phyloP scores from a whole-genome alignment of 1,140 invertebrate species.

The Mercenaria mercenaria region DNA sequence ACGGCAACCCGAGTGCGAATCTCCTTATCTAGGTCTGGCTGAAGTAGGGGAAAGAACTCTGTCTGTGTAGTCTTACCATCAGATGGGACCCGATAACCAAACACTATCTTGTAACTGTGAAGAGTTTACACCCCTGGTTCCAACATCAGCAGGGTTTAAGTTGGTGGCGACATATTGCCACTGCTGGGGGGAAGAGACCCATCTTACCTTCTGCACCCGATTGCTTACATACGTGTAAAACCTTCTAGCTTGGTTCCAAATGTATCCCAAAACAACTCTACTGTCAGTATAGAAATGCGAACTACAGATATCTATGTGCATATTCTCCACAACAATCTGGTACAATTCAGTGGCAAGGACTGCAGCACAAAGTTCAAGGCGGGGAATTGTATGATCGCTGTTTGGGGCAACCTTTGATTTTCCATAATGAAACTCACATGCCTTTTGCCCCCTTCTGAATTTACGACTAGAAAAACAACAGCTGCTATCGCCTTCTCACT shows the following conservation, averaged over 20 bases:
- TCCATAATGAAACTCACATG: background rate
- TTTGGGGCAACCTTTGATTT: constrained; percentile 40
- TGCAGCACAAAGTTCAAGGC: constrained; percentile 31
- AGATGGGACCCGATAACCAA: background rate
- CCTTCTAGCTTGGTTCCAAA: background rate
- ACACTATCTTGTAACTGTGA: no score
- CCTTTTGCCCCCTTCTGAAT: background rate
- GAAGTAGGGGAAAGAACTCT: no score
- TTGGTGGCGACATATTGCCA: constrained; percentile 42
- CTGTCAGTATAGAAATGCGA: background rate
- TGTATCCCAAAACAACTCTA: constrained; percentile 39
- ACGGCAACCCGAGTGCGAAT: background rate
- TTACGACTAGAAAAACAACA: constrained; percentile 17
- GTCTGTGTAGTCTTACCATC: no score
- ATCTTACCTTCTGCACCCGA: background rate
- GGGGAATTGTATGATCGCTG: constrained; percentile 67
- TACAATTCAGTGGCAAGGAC: constrained; percentile 18
- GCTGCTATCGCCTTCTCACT: constrained; percentile 50
- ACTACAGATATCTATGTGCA: background rate
- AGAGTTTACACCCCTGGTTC: background rate
- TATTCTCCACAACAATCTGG: constrained; percentile 30
- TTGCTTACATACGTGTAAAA: constrained; percentile 41
- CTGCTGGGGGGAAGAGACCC: background rate
- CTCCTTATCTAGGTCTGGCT: background rate
- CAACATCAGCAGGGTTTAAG: constrained; percentile 50